Conservation (phyloP, 2,797 vertebrate species). For the Coluber constrictor region DNA sequence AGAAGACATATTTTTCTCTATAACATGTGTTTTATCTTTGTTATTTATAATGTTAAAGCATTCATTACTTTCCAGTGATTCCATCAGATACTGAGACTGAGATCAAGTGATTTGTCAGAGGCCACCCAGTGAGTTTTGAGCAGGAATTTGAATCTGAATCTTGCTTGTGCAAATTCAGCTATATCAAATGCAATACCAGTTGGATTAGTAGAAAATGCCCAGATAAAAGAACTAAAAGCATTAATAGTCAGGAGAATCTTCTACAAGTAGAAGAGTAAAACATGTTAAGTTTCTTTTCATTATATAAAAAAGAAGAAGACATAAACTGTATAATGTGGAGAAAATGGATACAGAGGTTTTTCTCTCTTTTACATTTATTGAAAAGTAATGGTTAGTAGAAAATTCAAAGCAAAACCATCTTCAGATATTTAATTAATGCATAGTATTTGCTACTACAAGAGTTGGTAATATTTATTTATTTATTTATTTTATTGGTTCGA, state of each 20-base stretch:
- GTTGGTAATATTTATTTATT: neutral
- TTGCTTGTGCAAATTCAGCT: neutral
- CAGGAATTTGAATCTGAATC: neutral
- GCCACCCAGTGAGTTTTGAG: neutral
- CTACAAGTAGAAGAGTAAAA: neutral
- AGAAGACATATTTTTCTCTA: neutral
- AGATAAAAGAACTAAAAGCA: neutral
- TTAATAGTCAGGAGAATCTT: neutral
- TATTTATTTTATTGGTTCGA: too few relatives aligned
- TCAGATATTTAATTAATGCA: neutral
- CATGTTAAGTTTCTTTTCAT: neutral
- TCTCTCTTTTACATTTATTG: neutral
- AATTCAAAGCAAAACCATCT: neutral
- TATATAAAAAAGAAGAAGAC: neutral
- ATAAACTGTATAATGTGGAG: neutral
- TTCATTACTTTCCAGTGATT: neutral
- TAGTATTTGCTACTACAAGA: neutral
- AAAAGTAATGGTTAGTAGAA: neutral
- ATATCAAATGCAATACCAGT: neutral
- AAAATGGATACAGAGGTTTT: neutral
- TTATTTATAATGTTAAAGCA: slow-evolving; percentile 4
- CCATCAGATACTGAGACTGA: neutral
- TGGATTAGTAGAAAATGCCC: neutral
- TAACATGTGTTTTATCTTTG: neutral
- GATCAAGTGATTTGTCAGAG: neutral